phyloP scores from a whole-genome alignment of 2,797 vertebrate genomes.

The Peromyscus nudipes region DNA sequence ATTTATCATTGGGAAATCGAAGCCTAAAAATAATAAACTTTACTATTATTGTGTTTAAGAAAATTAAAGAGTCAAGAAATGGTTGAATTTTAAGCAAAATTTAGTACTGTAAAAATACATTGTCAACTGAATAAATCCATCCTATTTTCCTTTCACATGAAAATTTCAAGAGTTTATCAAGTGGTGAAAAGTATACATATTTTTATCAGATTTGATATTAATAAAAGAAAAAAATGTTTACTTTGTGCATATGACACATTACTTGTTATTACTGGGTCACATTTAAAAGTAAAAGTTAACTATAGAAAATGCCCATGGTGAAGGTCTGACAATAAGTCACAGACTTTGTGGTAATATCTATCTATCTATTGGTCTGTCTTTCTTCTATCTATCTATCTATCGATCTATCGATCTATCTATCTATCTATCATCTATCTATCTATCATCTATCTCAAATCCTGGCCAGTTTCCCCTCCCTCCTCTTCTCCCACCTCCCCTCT shows the following conservation, averaged over 20 bases:
- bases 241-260: constrained; percentile 1
- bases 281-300: constrained; percentile 12
- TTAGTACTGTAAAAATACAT: neutral
- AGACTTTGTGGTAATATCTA: neutral
- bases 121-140: neutral
- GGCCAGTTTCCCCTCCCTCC: neutral
- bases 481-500: neutral
- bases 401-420: no score
- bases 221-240: neutral
- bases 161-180: neutral
- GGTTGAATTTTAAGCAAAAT: constrained; percentile 28
- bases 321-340: neutral
- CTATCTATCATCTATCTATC: no score
- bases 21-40: neutral
- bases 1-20: neutral
- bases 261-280: neutral
- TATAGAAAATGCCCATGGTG: neutral
- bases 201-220: neutral
- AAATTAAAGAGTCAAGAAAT: neutral
- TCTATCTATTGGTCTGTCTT: neutral
- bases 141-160: neutral
- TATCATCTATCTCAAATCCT: no score
- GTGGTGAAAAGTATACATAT: neutral
- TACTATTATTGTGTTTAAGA: neutral
- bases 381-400: no score